Percentiles rank a stretch among this genome's conserved stretches.
phyloP scores from a whole-genome alignment of 53 echinoderm and acorn worm genomes.

The Zoroaster sp. region DNA sequence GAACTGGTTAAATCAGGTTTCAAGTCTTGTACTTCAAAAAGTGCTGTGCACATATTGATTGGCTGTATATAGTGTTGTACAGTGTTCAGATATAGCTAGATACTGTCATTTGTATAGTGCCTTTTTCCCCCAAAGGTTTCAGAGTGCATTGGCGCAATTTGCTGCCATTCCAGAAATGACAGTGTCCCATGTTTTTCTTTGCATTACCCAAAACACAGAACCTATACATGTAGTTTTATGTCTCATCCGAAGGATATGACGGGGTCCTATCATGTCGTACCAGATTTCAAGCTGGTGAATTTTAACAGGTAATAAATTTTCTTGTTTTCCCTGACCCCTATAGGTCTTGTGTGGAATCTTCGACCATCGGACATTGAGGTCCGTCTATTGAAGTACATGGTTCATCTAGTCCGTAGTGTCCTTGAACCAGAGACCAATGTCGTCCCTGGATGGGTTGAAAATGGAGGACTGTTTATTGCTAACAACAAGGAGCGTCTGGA shows the following conservation, averaged over 20 bases:
- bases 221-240: too few relatives aligned
- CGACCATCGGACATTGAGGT: constrained; percentile 89
- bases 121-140: too few relatives aligned
- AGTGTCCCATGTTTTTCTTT: too few relatives aligned
- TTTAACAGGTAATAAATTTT: background rate
- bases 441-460: constrained; percentile 87
- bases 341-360: constrained; percentile 89
- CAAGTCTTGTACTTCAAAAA: too few relatives aligned
- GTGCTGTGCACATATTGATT: too few relatives aligned
- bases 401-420: constrained; percentile 66
- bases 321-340: background rate
- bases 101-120: too few relatives aligned
- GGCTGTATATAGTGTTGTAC: too few relatives aligned
- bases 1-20: too few relatives aligned
- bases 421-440: constrained; percentile 87
- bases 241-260: background rate
- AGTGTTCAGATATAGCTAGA: too few relatives aligned
- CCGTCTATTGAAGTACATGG: constrained; percentile 70
- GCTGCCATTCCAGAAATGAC: too few relatives aligned
- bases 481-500: constrained; percentile 91
- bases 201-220: too few relatives aligned
- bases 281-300: background rate
- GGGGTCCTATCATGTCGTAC: background rate
- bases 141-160: too few relatives aligned
- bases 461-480: constrained; percentile 91